A percentile compares a stretch with the other conserved stretches of the same genome.
Conservation (phyloP, 1,140 invertebrate genomes). For the Steinernema feltiae region DNA sequence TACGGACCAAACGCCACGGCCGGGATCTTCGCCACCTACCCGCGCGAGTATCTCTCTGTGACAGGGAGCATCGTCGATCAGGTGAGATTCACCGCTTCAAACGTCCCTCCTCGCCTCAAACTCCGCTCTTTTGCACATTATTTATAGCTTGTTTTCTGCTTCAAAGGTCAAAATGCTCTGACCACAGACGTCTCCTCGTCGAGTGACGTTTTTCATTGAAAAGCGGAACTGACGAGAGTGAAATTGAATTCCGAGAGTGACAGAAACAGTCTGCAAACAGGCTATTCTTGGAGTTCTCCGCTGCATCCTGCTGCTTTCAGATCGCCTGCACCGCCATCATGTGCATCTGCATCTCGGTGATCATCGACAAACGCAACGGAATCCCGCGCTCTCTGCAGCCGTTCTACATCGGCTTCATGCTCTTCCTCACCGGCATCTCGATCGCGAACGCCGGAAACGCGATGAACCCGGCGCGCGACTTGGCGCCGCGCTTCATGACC, state of each 20-base stretch:
- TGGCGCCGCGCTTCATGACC: slow-evolving; percentile 65
- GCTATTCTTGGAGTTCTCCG: slow-evolving; percentile 62
- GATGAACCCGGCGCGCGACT: slow-evolving; percentile 66
- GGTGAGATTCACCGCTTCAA: slow-evolving; percentile 51
- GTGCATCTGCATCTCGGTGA: slow-evolving; percentile 61
- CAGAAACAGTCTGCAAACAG: slow-evolving; percentile 65
- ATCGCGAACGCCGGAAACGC: slow-evolving; percentile 65
- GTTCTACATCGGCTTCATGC: slow-evolving; percentile 61
- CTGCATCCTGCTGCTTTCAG: slow-evolving; percentile 53
- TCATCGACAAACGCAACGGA: slow-evolving; percentile 62
- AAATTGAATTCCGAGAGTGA: too few relatives aligned
- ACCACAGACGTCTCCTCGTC: too few relatives aligned
- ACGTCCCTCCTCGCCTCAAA: too few relatives aligned
- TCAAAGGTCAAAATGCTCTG: too few relatives aligned
- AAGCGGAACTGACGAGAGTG: too few relatives aligned
- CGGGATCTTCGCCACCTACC: slow-evolving; percentile 65
- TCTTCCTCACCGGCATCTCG: slow-evolving; percentile 62
- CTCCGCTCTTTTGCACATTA: neutral
- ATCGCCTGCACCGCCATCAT: slow-evolving; percentile 63
- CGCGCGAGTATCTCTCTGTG: slow-evolving; percentile 59
- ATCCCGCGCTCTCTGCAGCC: slow-evolving; percentile 61
- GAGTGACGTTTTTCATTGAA: too few relatives aligned
- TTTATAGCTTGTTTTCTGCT: too few relatives aligned
- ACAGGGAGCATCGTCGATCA: slow-evolving; percentile 61
- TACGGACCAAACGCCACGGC: slow-evolving; percentile 59